These are phyloP conservation scores for Euwallacea similis DNA, from an alignment of 1,140 invertebrate genomes.

Conservation along the genomic window DNA sequence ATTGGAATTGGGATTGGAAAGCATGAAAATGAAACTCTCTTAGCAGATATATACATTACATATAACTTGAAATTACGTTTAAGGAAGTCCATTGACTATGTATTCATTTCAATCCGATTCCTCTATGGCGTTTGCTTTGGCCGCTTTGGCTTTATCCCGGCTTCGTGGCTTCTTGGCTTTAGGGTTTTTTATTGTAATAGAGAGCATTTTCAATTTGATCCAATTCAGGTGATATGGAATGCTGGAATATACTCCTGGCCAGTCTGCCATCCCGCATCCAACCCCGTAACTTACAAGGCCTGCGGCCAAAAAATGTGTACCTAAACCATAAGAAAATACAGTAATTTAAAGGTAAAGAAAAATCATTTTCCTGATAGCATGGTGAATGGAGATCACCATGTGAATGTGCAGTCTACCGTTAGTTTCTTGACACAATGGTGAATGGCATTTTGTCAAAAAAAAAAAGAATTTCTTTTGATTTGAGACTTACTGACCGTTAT, in stretches of 20 bases:
- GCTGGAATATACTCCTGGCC: conserved; percentile 65
- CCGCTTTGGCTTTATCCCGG: too few relatives aligned
- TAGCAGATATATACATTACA: too few relatives aligned
- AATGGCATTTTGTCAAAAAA: background rate
- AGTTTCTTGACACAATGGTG: too few relatives aligned
- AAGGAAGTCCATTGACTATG: too few relatives aligned
- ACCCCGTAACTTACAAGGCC: conserved; percentile 67
- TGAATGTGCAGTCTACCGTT: too few relatives aligned
- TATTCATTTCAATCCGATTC: too few relatives aligned
- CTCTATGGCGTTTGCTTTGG: too few relatives aligned
- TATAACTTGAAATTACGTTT: too few relatives aligned
- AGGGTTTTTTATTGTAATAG: conserved; percentile 7
- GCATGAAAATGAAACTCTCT: too few relatives aligned
- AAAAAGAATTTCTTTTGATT: background rate
- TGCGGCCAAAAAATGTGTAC: conserved; percentile 45
- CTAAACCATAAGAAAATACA: conserved; percentile 21
- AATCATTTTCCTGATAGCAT: too few relatives aligned
- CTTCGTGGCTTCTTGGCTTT: conserved; percentile 1
- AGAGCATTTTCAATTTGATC: conserved; percentile 43
- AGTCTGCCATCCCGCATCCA: conserved; percentile 58
- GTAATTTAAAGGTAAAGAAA: background rate
- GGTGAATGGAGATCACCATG: too few relatives aligned
- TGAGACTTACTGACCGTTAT: conserved; percentile 16
- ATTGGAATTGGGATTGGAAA: too few relatives aligned
- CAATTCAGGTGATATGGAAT: conserved; percentile 60